A percentile compares a stretch with the other conserved stretches of the same genome.
Evolutionary conservation across 2,797 vertebrate species (phyloP).

Genomic region (Lithobates pipiens): DNA sequence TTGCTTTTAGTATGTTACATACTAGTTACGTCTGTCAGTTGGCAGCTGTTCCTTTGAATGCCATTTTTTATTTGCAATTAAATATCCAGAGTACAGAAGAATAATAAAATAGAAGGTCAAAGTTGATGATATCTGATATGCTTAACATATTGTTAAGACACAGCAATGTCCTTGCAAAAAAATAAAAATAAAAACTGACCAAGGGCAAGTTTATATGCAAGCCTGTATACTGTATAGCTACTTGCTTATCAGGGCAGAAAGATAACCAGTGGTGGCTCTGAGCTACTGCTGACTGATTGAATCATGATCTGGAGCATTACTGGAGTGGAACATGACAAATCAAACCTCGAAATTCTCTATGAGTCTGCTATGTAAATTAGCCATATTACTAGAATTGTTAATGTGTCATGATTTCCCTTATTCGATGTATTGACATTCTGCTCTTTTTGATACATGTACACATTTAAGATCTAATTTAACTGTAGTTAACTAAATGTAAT

Average conservation of each 20-base stretch:
- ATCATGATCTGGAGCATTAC: conserved; percentile 68
- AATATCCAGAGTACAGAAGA: neutral
- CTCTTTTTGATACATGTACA: neutral
- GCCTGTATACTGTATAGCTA: conserved; percentile 61
- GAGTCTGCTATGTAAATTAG: neutral
- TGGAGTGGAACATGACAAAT: conserved; percentile 67
- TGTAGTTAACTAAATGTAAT: neutral
- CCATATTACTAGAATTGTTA: neutral
- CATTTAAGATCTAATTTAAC: neutral
- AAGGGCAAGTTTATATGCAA: conserved; percentile 64
- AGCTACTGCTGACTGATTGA: conserved; percentile 73
- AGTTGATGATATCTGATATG: conserved; percentile 67
- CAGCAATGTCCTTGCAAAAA: conserved; percentile 65
- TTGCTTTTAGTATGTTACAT: neutral
- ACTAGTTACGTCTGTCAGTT: conserved; percentile 1
- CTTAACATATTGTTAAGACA: conserved; percentile 74
- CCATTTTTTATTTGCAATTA: conserved; percentile 3
- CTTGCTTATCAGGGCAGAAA: conserved; percentile 75
- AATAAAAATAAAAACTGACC: conserved; percentile 64
- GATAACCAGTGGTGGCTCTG: conserved; percentile 72
- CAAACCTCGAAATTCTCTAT: conserved; percentile 50
- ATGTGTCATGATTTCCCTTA: conserved; percentile 1
- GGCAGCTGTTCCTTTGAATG: neutral
- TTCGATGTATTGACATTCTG: neutral
- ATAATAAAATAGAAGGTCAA: conserved; percentile 48